phyloP scores from a whole-genome alignment of 2,888 invertebrate species.

The Pseudoips prasinana region DNA sequence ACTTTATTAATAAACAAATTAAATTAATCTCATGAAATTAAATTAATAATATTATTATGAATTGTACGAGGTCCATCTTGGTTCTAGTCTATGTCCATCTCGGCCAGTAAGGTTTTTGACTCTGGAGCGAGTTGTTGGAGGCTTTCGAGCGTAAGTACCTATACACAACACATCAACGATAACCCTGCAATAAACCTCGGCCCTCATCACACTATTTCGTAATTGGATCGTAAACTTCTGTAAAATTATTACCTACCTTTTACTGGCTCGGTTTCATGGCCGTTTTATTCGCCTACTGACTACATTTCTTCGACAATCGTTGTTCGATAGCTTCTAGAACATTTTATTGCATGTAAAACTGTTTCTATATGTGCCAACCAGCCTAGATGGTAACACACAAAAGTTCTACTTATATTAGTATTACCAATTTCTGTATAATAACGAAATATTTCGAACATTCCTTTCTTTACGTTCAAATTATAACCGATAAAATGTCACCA shows the following conservation, averaged over 20 bases:
- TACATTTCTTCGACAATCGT: slow-evolving; percentile 35
- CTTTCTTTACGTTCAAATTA: slow-evolving; percentile 27
- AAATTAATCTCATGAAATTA: no score
- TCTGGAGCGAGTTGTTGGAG: no score
- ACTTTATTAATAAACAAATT: no score
- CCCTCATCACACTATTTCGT: slow-evolving; percentile 56
- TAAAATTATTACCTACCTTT: slow-evolving; percentile 49
- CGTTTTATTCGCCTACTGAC: slow-evolving; percentile 43
- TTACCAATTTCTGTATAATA: slow-evolving; percentile 9
- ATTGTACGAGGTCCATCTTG: no score
- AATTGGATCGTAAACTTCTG: slow-evolving; percentile 56
- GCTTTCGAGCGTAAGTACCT: neutral
- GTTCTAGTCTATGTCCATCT: no score
- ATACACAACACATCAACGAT: slow-evolving; percentile 33
- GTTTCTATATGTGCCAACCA: neutral
- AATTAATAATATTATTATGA: no score
- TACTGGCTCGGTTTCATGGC: slow-evolving; percentile 43
- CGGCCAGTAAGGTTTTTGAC: no score
- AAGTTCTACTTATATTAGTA: no score
- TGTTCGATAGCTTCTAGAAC: slow-evolving; percentile 13
- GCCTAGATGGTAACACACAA: slow-evolving; percentile 13
- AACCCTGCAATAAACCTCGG: slow-evolving; percentile 45
- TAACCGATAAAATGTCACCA: slow-evolving; percentile 31
- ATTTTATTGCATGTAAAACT: slow-evolving; percentile 31
- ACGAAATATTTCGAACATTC: slow-evolving; percentile 20